Percentiles rank a stretch among this genome's conserved stretches.
phyloP scores from a whole-genome alignment of 2,797 vertebrate genomes.

The Sphenopsis melanotis region DNA sequence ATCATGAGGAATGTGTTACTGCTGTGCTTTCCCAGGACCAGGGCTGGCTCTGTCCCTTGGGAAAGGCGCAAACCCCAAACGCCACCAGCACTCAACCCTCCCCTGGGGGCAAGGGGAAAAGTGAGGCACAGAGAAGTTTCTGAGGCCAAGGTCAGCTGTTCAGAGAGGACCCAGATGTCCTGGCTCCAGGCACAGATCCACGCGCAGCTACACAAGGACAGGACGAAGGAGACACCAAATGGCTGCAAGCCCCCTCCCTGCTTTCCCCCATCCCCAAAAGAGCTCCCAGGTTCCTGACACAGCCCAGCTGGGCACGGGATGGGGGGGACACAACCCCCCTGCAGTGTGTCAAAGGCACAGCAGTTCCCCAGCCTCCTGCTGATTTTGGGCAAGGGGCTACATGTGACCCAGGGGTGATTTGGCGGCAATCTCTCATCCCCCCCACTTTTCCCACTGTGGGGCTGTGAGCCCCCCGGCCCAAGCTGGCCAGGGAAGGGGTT shows the following conservation, averaged over 20 bases:
- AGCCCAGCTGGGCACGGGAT: not conserved
- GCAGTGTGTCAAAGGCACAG: slow-evolving; percentile 38
- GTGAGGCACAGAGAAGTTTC: slow-evolving; percentile 13
- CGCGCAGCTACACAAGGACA: slow-evolving; percentile 10
- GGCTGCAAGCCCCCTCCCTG: slow-evolving; percentile 35
- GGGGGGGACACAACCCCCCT: not conserved
- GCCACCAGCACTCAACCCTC: not conserved
- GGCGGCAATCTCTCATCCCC: not conserved
- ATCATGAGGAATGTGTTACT: accelerated
- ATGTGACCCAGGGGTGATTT: not conserved
- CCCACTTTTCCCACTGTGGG: not conserved
- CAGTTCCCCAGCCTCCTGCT: not conserved
- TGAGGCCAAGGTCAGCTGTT: slow-evolving; percentile 57
- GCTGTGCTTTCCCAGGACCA: not conserved
- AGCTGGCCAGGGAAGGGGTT: not conserved
- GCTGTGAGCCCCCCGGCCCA: not conserved
- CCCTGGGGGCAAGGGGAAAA: not conserved
- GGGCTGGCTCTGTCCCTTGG: not conserved
- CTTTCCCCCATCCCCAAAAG: not conserved
- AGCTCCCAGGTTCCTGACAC: not conserved
- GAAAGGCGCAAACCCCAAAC: not conserved
- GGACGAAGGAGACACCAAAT: not conserved
- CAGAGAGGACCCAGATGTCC: slow-evolving; percentile 3
- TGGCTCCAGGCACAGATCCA: slow-evolving; percentile 51
- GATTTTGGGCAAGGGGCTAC: not conserved